Conservation (phyloP, 2,797 vertebrate species). For the Hipposideros larvatus region DNA sequence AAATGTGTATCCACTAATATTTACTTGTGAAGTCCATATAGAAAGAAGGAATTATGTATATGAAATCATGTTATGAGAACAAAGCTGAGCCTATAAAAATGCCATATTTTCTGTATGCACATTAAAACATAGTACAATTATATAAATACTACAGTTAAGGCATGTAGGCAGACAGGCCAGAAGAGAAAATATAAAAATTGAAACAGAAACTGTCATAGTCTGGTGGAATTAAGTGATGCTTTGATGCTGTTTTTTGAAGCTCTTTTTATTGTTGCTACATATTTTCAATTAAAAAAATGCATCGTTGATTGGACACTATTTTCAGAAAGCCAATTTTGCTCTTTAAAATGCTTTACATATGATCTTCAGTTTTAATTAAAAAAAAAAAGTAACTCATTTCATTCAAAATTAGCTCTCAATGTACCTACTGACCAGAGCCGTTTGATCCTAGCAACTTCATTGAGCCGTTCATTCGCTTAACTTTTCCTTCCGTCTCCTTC, state of each 20-base stretch:
- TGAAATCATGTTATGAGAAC: not conserved
- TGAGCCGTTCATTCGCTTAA: accelerated
- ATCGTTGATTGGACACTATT: not conserved
- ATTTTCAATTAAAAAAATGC: not conserved
- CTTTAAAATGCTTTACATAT: not conserved
- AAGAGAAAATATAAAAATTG: not conserved
- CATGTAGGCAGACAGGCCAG: not conserved
- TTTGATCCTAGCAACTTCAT: not conserved
- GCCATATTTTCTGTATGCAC: not conserved
- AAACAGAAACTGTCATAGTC: not conserved
- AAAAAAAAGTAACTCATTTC: not conserved
- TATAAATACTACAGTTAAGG: not conserved
- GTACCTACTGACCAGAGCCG: not conserved
- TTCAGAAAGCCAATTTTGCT: not conserved
- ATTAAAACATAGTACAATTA: not conserved
- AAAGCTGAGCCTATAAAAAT: not conserved
- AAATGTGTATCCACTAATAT: not conserved
- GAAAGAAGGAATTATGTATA: not conserved
- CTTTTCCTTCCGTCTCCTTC: accelerated
- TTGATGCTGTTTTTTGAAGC: not conserved
- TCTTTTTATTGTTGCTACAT: not conserved
- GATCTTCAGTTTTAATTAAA: not conserved
- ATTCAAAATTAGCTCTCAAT: not conserved
- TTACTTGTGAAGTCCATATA: not conserved
- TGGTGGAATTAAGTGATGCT: not conserved